A percentile compares a stretch with the other conserved stretches of the same genome.
Conservation (phyloP, 2,797 vertebrate species). For the Octomys mimax region DNA sequence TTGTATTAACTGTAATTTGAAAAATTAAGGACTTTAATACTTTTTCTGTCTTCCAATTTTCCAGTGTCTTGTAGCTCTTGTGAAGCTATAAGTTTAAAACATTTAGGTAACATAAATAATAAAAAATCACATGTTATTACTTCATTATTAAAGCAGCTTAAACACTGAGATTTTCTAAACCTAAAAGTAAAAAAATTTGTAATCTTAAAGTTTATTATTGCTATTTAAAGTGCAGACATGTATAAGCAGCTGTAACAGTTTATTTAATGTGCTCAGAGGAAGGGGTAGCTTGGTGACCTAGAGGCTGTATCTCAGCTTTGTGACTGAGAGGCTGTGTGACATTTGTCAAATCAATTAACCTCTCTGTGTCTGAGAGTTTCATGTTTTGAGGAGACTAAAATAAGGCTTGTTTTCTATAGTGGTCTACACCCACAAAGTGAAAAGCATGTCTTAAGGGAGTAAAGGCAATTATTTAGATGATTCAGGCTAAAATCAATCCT, state of each 20-base stretch:
- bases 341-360: conserved; percentile 83
- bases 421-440: conserved; percentile 64
- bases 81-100: neutral
- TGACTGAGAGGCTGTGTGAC: conserved; percentile 77
- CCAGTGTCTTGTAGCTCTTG: conserved; percentile 7
- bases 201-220: conserved; percentile 76
- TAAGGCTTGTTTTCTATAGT: conserved; percentile 75
- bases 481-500: conserved; percentile 77
- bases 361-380: conserved; percentile 79
- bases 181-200: conserved; percentile 59
- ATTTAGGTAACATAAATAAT: conserved; percentile 58
- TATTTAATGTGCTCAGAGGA: conserved; percentile 58
- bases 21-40: neutral
- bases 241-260: conserved; percentile 56
- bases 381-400: conserved; percentile 69
- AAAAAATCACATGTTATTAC: conserved; percentile 58
- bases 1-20: conserved; percentile 25
- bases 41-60: neutral
- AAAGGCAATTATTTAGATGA: conserved; percentile 83
- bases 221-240: conserved; percentile 53
- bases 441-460: conserved; percentile 69
- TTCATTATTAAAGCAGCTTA: conserved; percentile 56
- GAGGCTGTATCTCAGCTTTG: conserved; percentile 50
- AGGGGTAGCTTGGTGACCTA: conserved; percentile 40
- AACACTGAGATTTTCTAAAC: conserved; percentile 49